phyloP scores from a whole-genome alignment of 2,888 invertebrate genomes.

The Leptinotarsa haldemani region DNA sequence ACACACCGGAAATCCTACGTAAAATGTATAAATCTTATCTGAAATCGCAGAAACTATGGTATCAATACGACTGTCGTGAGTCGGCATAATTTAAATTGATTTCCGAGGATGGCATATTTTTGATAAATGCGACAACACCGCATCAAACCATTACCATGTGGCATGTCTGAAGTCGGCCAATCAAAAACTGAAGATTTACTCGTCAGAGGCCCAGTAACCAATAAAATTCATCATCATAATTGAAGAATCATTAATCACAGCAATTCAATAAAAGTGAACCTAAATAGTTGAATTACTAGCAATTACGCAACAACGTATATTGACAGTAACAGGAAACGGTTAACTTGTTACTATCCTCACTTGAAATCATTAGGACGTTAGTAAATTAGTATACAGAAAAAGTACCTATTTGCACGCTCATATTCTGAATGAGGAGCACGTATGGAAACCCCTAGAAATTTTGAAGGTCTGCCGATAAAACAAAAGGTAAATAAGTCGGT shows the following conservation, averaged over 20 bases:
- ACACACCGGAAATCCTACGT: neutral
- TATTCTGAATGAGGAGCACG: too few relatives aligned
- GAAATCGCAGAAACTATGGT: too few relatives aligned
- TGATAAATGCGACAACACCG: constrained; percentile 17
- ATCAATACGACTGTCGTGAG: too few relatives aligned
- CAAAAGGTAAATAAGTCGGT: too few relatives aligned
- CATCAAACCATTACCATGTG: constrained; percentile 36
- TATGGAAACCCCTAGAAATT: too few relatives aligned
- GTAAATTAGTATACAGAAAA: constrained; percentile 13
- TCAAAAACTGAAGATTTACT: constrained; percentile 8
- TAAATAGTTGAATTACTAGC: neutral
- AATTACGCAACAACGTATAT: neutral
- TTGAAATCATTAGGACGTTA: constrained; percentile 1
- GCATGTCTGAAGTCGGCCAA: constrained; percentile 45
- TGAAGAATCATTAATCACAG: neutral
- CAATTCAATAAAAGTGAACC: neutral
- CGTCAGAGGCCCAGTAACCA: constrained; percentile 10
- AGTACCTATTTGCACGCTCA: too few relatives aligned
- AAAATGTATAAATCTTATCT: neutral
- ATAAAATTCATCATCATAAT: neutral
- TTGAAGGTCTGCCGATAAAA: too few relatives aligned
- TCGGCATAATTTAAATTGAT: too few relatives aligned
- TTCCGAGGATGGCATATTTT: neutral
- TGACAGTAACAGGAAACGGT: too few relatives aligned
- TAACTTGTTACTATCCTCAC: neutral